Base-by-base conservation (phyloP, 2,797 vertebrate genomes). In the Siniperca obscura region DNA sequence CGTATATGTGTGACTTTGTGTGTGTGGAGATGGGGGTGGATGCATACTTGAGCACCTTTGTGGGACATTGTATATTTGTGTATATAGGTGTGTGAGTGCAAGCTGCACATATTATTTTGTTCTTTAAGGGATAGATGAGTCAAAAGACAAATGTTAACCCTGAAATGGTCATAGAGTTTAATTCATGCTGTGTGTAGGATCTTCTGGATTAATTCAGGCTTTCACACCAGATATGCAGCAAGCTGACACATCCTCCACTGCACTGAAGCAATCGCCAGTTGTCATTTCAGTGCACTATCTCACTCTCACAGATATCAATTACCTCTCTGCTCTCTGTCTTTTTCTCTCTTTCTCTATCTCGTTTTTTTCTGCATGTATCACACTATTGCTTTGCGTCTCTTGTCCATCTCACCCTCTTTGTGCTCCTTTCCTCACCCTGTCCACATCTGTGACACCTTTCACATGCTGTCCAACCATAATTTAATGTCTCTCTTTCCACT, bases 121-220 rank as follows among this genome's bases (percentile, higher is more conserved):
- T 85, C 67, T 82, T 85, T 72, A 90, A 72, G 70, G 77, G 71
- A 78, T 10, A 81, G 71, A 85, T 77, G 75, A 86, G 70, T 91
- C 77, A 93, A 87, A 76, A 83, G 56, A 74, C 46, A 83, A 90
- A 93, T 93, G 92, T 91, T 91, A 91, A 66, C 67, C 42, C 73
- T 42, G 72, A 85, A 89, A 92, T 79, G 90, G 89, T 89, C 85
- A 83, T 80, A 74, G 67, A 76, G 76, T 57, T 86, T 85, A 82
- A 87, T 80, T 89, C 78, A 74, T 62, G 65, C 80, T 67, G 74
- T 67, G 78, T 87, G 86, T 48, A 80, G 82, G 76, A 91, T 72
- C 65, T 86, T 59, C 50, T 76, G 77, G 82, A 89, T 91, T 84
- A 88, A 57, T 81, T 75, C 36, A 25, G 42, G 79, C 60, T 90